phyloP scores from a whole-genome alignment of 2,888 invertebrate genomes.

The Cataglyphis livida region DNA sequence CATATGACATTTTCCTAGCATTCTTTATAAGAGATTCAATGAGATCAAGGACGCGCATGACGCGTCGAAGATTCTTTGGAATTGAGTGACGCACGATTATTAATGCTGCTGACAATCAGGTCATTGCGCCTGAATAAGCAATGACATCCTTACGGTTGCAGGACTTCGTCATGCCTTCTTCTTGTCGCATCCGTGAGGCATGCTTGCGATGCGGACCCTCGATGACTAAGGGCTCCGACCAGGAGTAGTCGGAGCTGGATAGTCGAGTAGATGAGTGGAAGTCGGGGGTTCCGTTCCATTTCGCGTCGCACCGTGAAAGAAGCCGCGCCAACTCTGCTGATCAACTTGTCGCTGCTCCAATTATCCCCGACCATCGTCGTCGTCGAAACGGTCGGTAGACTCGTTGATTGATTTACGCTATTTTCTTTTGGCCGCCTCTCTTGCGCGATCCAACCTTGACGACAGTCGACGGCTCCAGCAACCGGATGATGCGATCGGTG shows the following conservation, averaged over 20 bases:
- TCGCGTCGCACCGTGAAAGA: conserved; percentile 63
- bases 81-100: conserved; percentile 53
- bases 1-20: conserved; percentile 38
- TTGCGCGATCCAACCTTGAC: conserved; percentile 50
- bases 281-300: conserved; percentile 55
- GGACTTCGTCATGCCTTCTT: conserved; percentile 53
- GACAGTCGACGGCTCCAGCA: conserved; percentile 24
- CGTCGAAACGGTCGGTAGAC: conserved; percentile 66
- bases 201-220: conserved; percentile 65
- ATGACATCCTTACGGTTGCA: conserved; percentile 60
- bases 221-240: conserved; percentile 69
- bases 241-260: conserved; percentile 9
- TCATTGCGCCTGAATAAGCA: conserved; percentile 58
- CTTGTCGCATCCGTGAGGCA: conserved; percentile 65
- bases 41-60: conserved; percentile 37
- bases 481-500: conserved; percentile 21
- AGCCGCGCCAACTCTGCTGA: conserved; percentile 72
- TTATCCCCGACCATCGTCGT: conserved; percentile 72
- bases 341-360: conserved; percentile 81
- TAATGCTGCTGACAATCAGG: conserved; percentile 37
- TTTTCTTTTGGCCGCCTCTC: conserved; percentile 63
- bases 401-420: conserved; percentile 79
- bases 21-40: not conserved
- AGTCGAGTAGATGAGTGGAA: conserved; percentile 58
- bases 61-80: conserved; percentile 43